Conservation (phyloP, 2,888 invertebrate species). For the Aethes cnicana region DNA sequence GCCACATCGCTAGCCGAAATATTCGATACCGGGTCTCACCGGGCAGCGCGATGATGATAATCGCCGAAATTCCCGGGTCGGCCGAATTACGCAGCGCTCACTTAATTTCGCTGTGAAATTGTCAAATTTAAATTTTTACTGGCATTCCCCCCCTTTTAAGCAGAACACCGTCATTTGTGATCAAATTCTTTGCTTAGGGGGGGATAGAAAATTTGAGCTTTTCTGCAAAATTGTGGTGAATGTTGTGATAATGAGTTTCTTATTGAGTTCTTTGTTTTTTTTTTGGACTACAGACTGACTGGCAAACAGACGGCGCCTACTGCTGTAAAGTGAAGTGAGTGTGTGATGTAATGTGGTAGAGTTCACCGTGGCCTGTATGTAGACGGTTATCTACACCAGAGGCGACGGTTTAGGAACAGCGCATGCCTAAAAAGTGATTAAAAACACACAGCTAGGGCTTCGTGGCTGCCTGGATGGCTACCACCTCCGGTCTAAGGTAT, state of each 20-base stretch:
- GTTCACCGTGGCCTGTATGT: no score
- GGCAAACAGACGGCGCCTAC: no score
- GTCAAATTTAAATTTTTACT: slow-evolving; percentile 23
- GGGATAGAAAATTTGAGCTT: slow-evolving; percentile 1
- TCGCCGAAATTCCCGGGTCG: slow-evolving; percentile 11
- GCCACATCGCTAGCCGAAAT: slow-evolving; percentile 14
- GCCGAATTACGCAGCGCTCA: slow-evolving; percentile 6
- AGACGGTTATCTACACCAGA: no score
- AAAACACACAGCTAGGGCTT: no score
- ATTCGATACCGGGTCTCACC: slow-evolving; percentile 15
- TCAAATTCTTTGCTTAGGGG: slow-evolving; percentile 10
- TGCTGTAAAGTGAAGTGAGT: no score
- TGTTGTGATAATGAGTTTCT: slow-evolving; percentile 1
- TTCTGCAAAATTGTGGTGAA: slow-evolving; percentile 5
- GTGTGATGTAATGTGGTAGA: no score
- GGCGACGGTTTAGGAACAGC: no score
- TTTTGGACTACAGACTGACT: no score
- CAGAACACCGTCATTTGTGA: slow-evolving; percentile 11
- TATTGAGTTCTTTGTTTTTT: slow-evolving; percentile 7
- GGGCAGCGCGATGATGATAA: slow-evolving; percentile 16
- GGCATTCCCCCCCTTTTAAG: not conserved
- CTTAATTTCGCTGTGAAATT: slow-evolving; percentile 6
- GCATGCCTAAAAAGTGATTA: no score
- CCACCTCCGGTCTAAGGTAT: no score
- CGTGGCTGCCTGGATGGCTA: no score